Evolutionary conservation across 2,888 invertebrate genomes (phyloP).

Genomic region (Nasonovia ribisnigri): DNA sequence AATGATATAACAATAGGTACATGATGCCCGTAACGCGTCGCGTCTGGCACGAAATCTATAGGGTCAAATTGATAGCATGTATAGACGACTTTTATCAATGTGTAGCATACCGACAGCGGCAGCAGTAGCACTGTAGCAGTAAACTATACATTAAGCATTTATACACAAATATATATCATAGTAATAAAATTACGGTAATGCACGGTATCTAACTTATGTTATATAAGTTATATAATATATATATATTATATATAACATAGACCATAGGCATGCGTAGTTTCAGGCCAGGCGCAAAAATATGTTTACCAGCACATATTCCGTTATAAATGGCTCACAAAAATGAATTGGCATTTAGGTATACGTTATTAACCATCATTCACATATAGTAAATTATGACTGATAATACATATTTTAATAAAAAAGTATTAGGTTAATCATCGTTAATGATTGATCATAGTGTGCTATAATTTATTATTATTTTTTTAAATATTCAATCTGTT

Average conservation of each 20-base stretch:
- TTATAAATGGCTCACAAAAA: neutral
- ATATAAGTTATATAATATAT: neutral
- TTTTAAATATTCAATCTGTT: too few relatives aligned
- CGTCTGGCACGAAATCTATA: slow-evolving; percentile 46
- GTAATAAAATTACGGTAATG: neutral
- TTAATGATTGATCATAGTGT: neutral
- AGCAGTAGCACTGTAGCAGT: neutral
- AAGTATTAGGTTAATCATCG: neutral
- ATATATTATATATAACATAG: too few relatives aligned
- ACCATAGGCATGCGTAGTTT: neutral
- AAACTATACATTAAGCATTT: neutral
- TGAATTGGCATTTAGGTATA: neutral
- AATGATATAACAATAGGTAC: slow-evolving; percentile 10
- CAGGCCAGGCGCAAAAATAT: neutral
- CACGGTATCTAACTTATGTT: neutral
- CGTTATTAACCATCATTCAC: neutral
- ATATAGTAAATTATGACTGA: neutral
- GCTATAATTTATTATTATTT: too few relatives aligned
- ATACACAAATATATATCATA: neutral
- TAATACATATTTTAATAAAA: neutral
- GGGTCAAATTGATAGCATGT: slow-evolving; percentile 28
- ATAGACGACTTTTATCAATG: neutral
- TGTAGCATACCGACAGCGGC: neutral
- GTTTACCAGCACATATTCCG: neutral
- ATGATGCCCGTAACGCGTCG: slow-evolving; percentile 21